Percentiles rank a stretch among this genome's conserved stretches.
Evolutionary conservation across 1,140 invertebrate species (phyloP).

Genomic region (Hypsibius dujardini): DNA sequence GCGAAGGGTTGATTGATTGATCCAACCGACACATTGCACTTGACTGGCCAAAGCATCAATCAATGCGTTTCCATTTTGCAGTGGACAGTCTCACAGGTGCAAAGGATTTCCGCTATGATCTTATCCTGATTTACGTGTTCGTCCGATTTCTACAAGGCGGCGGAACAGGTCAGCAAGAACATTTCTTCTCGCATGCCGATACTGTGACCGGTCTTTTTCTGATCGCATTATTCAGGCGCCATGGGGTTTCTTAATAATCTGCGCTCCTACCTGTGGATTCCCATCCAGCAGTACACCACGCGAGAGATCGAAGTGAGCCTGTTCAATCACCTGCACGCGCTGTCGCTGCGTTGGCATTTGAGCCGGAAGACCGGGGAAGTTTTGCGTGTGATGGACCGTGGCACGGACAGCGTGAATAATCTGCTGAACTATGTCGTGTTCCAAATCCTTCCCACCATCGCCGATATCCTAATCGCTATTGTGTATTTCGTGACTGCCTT

Average conservation of each 20-base stretch:
- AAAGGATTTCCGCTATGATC: conserved; percentile 57
- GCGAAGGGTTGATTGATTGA: no score
- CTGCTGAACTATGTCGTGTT: conserved; percentile 51
- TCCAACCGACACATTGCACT: no score
- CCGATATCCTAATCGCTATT: conserved; percentile 80
- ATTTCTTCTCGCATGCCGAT: not conserved
- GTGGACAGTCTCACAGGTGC: conserved; percentile 51
- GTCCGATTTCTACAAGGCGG: conserved; percentile 85
- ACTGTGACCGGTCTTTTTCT: conserved; percentile 9
- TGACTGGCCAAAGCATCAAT: no score
- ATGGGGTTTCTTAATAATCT: conserved; percentile 71
- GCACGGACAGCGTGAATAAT: conserved; percentile 81
- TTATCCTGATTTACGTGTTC: conserved; percentile 60
- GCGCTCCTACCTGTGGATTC: conserved; percentile 77
- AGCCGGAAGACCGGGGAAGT: conserved; percentile 88
- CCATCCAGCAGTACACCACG: conserved; percentile 83
- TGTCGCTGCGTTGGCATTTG: conserved; percentile 59
- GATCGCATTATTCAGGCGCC: conserved; percentile 26
- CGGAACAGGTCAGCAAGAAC: conserved; percentile 53
- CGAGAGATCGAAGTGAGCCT: conserved; percentile 62
- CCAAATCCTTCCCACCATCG: conserved; percentile 65
- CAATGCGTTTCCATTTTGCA: conserved; percentile 38
- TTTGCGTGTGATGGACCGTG: conserved; percentile 75
- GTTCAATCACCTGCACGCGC: conserved; percentile 63
- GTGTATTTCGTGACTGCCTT: conserved; percentile 68